These are phyloP conservation scores for Zygogramma bicolorata DNA, from an alignment of 2,888 invertebrate genomes.

Conservation along the genomic window DNA sequence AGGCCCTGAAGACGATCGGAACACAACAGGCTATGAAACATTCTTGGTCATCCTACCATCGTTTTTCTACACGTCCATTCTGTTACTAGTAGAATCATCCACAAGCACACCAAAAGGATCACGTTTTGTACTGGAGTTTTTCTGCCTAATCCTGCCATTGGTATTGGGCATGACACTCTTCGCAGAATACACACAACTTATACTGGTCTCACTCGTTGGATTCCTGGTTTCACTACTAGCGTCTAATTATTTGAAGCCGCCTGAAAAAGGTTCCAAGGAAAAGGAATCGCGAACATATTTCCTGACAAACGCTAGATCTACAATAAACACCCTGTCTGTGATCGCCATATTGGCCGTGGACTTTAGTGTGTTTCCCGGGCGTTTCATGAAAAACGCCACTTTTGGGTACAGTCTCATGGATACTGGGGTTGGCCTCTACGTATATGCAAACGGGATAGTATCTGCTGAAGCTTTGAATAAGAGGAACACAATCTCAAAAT, in stretches of 20 bases:
- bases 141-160: constrained; percentile 70
- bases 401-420: constrained; percentile 96
- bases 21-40: constrained; percentile 70
- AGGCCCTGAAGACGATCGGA: constrained; percentile 49
- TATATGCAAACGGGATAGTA: constrained; percentile 84
- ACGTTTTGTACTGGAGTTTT: constrained; percentile 69
- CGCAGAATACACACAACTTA: constrained; percentile 59
- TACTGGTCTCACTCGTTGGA: constrained; percentile 49
- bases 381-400: constrained; percentile 88
- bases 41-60: constrained; percentile 61
- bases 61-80: constrained; percentile 58
- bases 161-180: constrained; percentile 72
- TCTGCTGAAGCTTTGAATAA: constrained; percentile 69
- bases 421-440: constrained; percentile 91
- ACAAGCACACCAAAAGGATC: constrained; percentile 33
- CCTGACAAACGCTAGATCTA: constrained; percentile 78
- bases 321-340: constrained; percentile 80
- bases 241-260: neutral
- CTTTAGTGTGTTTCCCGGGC: constrained; percentile 86
- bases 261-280: neutral
- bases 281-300: constrained; percentile 54
- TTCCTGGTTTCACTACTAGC: constrained; percentile 37
- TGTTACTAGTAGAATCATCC: constrained; percentile 54
- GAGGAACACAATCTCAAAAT: constrained; percentile 57
- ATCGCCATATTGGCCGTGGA: constrained; percentile 94